Base-by-base conservation (phyloP, 2,888 invertebrate genomes). In the Pristionchus fissidentatus region DNA sequence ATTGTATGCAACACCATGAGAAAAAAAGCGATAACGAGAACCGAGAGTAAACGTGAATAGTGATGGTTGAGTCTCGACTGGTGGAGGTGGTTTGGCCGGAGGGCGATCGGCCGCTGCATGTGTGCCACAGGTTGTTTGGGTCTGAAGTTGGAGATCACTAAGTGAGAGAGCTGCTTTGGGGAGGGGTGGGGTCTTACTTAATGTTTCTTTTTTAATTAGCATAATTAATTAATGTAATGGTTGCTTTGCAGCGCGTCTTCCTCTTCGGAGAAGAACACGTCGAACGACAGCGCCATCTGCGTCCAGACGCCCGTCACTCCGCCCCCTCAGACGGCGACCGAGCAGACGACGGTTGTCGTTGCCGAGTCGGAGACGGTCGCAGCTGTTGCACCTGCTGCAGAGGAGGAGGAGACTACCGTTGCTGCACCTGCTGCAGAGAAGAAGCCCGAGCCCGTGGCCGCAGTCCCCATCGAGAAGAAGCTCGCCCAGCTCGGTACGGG, bases 261-360 rank as follows among this genome's bases (percentile, higher is more conserved):
- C 4, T 81, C 80, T 0, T 81, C 80, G 60, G 79, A 79, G n/a
- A 79, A 79, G 79, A 79, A 79, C 57, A 79, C 79, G 41, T 79
- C 79, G 57, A 79, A 79, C 41, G 80, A 81, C 80, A 79, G 57
- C 10, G 80, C 80, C 62, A 81, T 81, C 62, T 62, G 80, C 46
- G 43, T 81, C 32, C 80, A 81, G 80, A 43, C 80, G 1, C 80
- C 78, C 32, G 52, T 43, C 43, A 52, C 79, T 5, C 79, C 79
- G 38, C 55, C 38, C 38, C 55, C 78, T 26, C 66, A 38, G 41
- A 70, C 41, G 1, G 70, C 38, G 41, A 70, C 13, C 10, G n/a
- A n/a, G n/a, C 38, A 4, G 35, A 41, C 41, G n/a, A 26, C 26
- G 41, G 70, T 70, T 41, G 70, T 41, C 26, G 70, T 41, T n/a